A percentile compares a stretch with the other conserved stretches of the same genome.
phyloP scores from a whole-genome alignment of 1,140 invertebrate species.

The Trachymyrmex cornetzi region DNA sequence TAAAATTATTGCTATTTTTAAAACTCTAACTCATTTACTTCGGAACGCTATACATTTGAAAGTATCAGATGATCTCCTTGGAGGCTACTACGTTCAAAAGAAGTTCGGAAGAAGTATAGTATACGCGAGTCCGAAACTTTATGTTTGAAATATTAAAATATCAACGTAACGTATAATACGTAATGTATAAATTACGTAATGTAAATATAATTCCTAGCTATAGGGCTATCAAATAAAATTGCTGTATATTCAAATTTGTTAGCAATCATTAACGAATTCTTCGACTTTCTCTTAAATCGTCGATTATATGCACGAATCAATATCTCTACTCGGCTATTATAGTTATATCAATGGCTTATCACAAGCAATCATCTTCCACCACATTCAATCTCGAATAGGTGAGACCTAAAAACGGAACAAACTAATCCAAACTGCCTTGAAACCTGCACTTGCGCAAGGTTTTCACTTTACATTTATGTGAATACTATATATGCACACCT shows the following conservation, averaged over 20 bases:
- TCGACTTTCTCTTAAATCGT: constrained; percentile 13
- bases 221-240: constrained; percentile 5
- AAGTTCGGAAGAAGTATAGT: not conserved
- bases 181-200: not conserved
- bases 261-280: constrained; percentile 18
- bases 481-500: not conserved
- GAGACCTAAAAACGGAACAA: constrained; percentile 17
- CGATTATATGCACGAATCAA: constrained; percentile 32
- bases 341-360: constrained; percentile 32
- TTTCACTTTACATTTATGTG: not conserved
- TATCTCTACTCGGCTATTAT: constrained; percentile 12
- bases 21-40: not conserved
- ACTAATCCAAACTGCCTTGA: not conserved
- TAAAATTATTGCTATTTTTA: not conserved
- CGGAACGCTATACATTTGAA: constrained; percentile 5
- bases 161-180: not conserved
- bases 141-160: not conserved
- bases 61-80: not conserved
- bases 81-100: not conserved
- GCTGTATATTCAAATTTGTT: not conserved
- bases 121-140: not conserved
- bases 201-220: not conserved
- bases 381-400: not conserved
- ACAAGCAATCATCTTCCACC: not conserved
- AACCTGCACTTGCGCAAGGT: not conserved